phyloP scores from a whole-genome alignment of 2,888 invertebrate species.

The Drosophila pseudotakahashii region DNA sequence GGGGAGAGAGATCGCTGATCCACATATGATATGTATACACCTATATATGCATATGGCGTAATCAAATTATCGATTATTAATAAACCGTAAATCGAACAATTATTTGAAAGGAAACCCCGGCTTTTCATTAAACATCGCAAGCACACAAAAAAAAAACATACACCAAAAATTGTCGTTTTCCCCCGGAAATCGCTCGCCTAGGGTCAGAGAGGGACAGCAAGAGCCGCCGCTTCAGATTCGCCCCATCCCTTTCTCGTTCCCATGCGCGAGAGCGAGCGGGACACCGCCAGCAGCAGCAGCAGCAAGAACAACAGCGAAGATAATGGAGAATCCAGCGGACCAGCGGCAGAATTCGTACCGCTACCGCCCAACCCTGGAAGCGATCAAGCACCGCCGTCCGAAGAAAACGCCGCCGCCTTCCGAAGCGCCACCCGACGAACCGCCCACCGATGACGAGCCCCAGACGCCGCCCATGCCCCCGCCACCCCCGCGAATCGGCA shows the following conservation, averaged over 20 bases:
- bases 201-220: conserved; percentile 18
- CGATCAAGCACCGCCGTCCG: neutral
- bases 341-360: neutral
- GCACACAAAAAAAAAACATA: neutral
- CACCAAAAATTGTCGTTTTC: conserved; percentile 15
- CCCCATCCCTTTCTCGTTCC: conserved; percentile 1
- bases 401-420: neutral
- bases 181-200: conserved; percentile 6
- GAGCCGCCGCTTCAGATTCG: neutral
- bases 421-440: neutral
- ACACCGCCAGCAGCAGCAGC: neutral
- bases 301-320: neutral
- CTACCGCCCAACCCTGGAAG: neutral
- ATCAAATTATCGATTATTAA: conserved; percentile 73
- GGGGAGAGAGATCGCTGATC: conserved; percentile 55
- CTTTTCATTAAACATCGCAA: conserved; percentile 41
- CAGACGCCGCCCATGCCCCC: neutral
- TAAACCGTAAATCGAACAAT: conserved; percentile 58
- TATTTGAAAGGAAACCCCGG: conserved; percentile 57
- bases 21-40: conserved; percentile 73
- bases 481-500: conserved; percentile 51
- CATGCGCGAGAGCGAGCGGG: conserved; percentile 13
- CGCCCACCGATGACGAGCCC: neutral
- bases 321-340: neutral
- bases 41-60: conserved; percentile 77